Evolutionary conservation across 1,140 invertebrate species (phyloP), one percentile per base, ranked within the genome.

Genomic region (Lithobius niger): DNA sequence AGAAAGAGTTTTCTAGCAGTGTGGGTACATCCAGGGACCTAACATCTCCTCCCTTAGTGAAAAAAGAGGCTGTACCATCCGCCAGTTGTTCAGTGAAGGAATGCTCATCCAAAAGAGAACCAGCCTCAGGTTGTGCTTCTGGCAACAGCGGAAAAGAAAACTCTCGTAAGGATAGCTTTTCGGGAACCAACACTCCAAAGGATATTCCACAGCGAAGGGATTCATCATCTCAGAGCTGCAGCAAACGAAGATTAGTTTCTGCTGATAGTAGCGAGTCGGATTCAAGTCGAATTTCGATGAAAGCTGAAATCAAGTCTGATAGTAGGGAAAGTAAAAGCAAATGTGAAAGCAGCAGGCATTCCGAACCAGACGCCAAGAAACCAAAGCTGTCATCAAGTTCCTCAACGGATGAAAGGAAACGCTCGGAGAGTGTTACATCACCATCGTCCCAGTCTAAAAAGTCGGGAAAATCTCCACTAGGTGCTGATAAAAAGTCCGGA

Each of bases 241-340:
- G 77, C 27, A 87, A 88, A 67, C 74, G 86, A 42, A 76, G 84
- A 50, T 77, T 84, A 55, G 86, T 84, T 47, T 84, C 82, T 1
- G 83, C 87, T 63, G 86, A 88, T 57, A 78, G 73, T 63, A 65
- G 78, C 31, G 79, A 82, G 43, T 74, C 73, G 31, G 58, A 61
- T 42, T 60, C 61, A 16, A 53, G 56, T 28, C n/a, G n/a, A 21
- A 22, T 19, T 26, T 3, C 47, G 2, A 52, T 22, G 43, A 27
- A 56, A 19, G 25, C 47, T 18, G 76, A 50, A 4, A 18, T 18
- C 40, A 27, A 56, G n/a, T 27, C 52, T n/a, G 76, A 50, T 6
- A 50, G 10, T 47, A 47, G 27, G 27, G 56, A 59, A 15, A 43
- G 49, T 22, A 57, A 60, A 27, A 57, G 36, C 27, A 43, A 57